phyloP scores from a whole-genome alignment of 2,888 invertebrate species.

The Himalopsyche japonica region DNA sequence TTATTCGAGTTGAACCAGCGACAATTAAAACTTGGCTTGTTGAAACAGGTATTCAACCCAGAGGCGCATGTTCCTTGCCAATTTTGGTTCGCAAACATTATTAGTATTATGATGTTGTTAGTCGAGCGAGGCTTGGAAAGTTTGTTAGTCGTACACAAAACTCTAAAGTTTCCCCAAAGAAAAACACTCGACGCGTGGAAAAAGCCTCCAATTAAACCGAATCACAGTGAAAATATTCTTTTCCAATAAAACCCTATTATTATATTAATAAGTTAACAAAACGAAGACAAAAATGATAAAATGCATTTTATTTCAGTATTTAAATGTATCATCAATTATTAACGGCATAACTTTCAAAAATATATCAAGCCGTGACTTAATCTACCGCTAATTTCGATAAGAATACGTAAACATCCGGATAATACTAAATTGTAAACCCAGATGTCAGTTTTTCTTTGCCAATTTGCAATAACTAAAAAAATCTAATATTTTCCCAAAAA shows the following conservation, averaged over 20 bases:
- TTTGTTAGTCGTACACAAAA: neutral
- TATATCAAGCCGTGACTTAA: no score
- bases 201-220: neutral
- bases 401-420: no score
- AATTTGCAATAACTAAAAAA: no score
- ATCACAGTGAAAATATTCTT: neutral
- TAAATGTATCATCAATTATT: no score
- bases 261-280: no score
- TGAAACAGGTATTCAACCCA: neutral
- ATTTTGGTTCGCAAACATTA: neutral
- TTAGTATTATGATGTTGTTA: neutral
- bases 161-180: neutral
- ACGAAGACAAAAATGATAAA: no score
- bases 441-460: no score
- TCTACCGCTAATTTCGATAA: no score
- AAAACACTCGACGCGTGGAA: neutral
- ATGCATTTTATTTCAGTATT: no score
- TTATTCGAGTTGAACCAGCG: neutral
- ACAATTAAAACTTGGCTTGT: neutral
- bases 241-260: neutral
- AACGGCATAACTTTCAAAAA: no score
- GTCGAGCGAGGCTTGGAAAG: neutral
- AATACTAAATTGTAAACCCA: no score
- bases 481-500: no score
- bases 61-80: neutral